These are phyloP conservation scores for Nephrotoma flavescens DNA, from an alignment of 2,888 invertebrate genomes.

Conservation along the genomic window DNA sequence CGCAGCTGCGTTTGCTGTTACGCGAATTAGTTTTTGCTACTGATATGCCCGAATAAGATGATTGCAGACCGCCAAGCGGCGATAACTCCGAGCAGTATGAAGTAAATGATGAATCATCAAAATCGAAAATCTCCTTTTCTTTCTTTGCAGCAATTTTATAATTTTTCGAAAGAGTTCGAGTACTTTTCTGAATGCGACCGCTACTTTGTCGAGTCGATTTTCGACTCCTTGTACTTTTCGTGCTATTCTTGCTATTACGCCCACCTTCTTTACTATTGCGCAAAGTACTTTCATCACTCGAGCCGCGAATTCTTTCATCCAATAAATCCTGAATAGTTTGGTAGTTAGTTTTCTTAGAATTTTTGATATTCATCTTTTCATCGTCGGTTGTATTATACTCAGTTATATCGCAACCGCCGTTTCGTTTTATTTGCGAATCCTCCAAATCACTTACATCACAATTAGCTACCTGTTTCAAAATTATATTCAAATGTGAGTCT, in stretches of 20 bases:
- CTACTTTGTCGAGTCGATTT: slow-evolving; percentile 21
- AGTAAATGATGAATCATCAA: slow-evolving; percentile 25
- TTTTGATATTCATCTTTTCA: slow-evolving; percentile 15
- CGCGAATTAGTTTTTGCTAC: slow-evolving; percentile 30
- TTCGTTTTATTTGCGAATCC: slow-evolving; percentile 13
- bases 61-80: slow-evolving; percentile 24
- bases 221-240: slow-evolving; percentile 25
- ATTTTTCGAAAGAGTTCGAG: slow-evolving; percentile 9
- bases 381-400: slow-evolving; percentile 17
- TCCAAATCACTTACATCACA: slow-evolving; percentile 19
- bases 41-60: slow-evolving; percentile 34
- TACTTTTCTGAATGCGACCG: slow-evolving; percentile 9
- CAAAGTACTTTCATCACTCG: slow-evolving; percentile 19
- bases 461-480: slow-evolving; percentile 21
- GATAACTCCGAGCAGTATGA: slow-evolving; percentile 31
- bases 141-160: slow-evolving; percentile 12
- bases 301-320: slow-evolving; percentile 17
- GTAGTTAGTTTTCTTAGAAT: slow-evolving; percentile 18
- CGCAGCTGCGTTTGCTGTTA: slow-evolving; percentile 38
- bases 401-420: slow-evolving; percentile 17
- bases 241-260: slow-evolving; percentile 20
- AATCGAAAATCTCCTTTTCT: slow-evolving; percentile 21
- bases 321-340: neutral
- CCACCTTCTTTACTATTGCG: slow-evolving; percentile 17
- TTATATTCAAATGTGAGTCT: slow-evolving; percentile 29